phyloP scores from a whole-genome alignment of 1,140 invertebrate genomes.

The Trichogramma pretiosum region DNA sequence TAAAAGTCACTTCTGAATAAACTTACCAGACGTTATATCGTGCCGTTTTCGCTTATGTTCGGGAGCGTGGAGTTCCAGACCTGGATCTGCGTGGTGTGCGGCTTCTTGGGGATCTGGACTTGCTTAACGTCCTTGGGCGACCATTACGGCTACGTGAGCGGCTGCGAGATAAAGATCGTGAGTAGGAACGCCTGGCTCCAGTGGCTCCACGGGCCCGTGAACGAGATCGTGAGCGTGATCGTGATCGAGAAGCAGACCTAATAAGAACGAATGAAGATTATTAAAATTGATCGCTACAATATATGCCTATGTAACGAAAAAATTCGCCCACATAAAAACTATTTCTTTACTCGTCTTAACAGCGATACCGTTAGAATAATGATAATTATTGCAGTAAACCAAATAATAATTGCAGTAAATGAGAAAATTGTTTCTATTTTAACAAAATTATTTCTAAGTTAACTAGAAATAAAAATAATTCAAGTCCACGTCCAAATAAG shows the following conservation, averaged over 20 bases:
- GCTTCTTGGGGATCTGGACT: constrained; percentile 46
- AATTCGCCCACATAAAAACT: no score
- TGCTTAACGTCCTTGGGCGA: constrained; percentile 42
- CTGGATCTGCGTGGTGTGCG: constrained; percentile 41
- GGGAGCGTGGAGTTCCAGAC: constrained; percentile 29
- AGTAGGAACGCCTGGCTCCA: constrained; percentile 36
- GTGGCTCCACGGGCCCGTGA: constrained; percentile 44
- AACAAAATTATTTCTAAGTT: no score
- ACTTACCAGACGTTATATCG: no score
- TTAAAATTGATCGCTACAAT: constrained; percentile 4
- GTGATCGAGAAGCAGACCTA: constrained; percentile 40
- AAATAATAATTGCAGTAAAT: no score
- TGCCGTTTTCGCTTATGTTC: constrained; percentile 9
- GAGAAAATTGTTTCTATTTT: no score
- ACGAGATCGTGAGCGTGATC: constrained; percentile 43
- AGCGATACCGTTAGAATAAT: no score
- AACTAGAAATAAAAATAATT: no score
- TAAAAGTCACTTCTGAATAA: no score
- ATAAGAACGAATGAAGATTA: constrained; percentile 21
- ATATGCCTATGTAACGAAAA: no score
- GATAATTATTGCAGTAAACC: no score
- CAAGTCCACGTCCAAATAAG: no score
- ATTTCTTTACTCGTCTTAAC: no score
- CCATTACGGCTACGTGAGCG: constrained; percentile 39
- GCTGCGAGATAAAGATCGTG: constrained; percentile 45